Percentiles rank a stretch among this genome's conserved stretches.
phyloP scores from a whole-genome alignment of 2,888 invertebrate genomes.

The Rhaphigaster nebulosa region DNA sequence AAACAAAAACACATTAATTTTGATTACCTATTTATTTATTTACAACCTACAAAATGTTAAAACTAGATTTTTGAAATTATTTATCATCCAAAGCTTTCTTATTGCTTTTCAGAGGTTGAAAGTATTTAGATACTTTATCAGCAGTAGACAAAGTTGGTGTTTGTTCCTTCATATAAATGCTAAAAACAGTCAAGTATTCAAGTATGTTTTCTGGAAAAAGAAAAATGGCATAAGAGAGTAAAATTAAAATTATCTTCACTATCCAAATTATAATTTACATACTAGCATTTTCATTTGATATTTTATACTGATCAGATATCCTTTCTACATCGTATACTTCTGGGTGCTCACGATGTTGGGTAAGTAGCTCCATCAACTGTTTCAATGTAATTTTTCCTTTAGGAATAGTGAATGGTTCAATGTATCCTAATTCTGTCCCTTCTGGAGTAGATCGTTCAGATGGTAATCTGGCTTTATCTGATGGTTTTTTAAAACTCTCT shows the following conservation, averaged over 20 bases:
- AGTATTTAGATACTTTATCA: conserved; percentile 15
- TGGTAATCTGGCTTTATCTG: conserved; percentile 73
- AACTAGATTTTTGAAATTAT: neutral
- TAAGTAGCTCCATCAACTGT: conserved; percentile 77
- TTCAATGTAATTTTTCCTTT: conserved; percentile 78
- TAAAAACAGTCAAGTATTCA: conserved; percentile 58
- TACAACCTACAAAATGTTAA: neutral
- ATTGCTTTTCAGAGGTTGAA: neutral
- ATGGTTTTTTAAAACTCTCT: conserved; percentile 67
- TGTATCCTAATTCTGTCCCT: conserved; percentile 77
- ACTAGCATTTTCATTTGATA: conserved; percentile 76
- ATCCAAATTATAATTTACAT: conserved; percentile 61
- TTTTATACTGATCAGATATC: conserved; percentile 79
- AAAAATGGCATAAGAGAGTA: neutral
- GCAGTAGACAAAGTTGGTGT: neutral
- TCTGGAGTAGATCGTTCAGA: conserved; percentile 71
- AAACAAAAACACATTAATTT: neutral
- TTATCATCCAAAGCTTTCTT: neutral
- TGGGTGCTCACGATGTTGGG: conserved; percentile 76
- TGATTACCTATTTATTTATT: neutral
- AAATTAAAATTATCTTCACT: neutral
- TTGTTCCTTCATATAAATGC: conserved; percentile 56
- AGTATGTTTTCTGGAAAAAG: conserved; percentile 66
- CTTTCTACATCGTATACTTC: conserved; percentile 72
- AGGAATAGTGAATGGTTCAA: conserved; percentile 75